Percentiles rank a stretch among this genome's conserved stretches.
These are phyloP conservation scores for Enteromius anoplus DNA, from an alignment of 2,797 vertebrate species.

Conservation along the genomic window DNA sequence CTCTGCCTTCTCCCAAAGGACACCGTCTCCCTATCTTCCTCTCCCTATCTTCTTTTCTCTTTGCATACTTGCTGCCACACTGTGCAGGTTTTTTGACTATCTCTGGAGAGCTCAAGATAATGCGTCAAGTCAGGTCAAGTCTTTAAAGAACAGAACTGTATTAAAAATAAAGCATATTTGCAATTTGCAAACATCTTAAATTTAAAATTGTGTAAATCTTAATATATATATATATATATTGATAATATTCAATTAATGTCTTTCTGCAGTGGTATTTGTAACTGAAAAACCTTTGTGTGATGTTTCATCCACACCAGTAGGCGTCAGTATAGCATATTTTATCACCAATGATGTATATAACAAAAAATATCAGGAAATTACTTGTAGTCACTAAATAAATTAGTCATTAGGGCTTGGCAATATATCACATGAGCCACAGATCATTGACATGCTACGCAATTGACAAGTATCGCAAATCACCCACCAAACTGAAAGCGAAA, in stretches of 20 bases:
- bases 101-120: slow-evolving; percentile 14
- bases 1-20: slow-evolving; percentile 50
- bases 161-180: not conserved
- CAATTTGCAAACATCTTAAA: not conserved
- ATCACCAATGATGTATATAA: not conserved
- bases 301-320: not conserved
- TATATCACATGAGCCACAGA: too few relatives aligned
- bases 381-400: not conserved
- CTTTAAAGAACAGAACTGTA: not conserved
- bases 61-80: slow-evolving; percentile 51
- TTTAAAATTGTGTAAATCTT: not conserved
- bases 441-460: too few relatives aligned
- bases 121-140: not conserved
- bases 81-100: slow-evolving; percentile 13
- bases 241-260: not conserved
- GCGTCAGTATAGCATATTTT: not conserved
- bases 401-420: not conserved
- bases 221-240: not conserved
- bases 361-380: not conserved
- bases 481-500: too few relatives aligned
- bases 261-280: not conserved
- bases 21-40: slow-evolving; percentile 36
- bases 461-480: too few relatives aligned
- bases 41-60: slow-evolving; percentile 9
- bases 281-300: not conserved